Percentiles rank a stretch among this genome's conserved stretches.
Evolutionary conservation across 1,140 invertebrate genomes (phyloP).

Genomic region (Amphibalanus amphitrite): DNA sequence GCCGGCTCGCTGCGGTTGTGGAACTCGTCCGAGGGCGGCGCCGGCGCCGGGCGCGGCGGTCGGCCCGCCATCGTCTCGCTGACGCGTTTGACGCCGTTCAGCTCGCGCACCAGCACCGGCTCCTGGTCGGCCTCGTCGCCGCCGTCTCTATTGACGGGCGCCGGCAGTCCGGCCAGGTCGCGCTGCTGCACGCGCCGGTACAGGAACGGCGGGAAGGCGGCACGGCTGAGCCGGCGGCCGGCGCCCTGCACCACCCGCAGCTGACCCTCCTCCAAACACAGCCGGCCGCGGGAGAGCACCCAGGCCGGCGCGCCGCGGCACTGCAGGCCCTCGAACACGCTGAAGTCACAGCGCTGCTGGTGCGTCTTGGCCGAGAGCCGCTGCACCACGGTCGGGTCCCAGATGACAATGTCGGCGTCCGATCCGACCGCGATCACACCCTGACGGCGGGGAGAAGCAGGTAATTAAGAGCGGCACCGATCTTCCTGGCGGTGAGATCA

Average conservation of each 20-base stretch:
- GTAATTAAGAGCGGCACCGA: neutral
- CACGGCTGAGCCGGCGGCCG: neutral
- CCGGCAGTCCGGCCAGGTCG: neutral
- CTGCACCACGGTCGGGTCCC: constrained; percentile 33
- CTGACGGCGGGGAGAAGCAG: constrained; percentile 9
- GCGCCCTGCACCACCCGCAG: constrained; percentile 5
- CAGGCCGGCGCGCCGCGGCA: constrained; percentile 3
- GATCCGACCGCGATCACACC: constrained; percentile 40
- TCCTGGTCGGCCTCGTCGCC: neutral
- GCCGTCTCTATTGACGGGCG: constrained; percentile 1
- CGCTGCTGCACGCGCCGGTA: constrained; percentile 7
- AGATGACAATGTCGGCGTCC: constrained; percentile 44
- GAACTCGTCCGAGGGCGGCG: constrained; percentile 5
- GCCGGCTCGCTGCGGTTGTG: constrained; percentile 7
- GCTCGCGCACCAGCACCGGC: neutral
- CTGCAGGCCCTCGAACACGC: constrained; percentile 39
- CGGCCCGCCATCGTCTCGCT: neutral
- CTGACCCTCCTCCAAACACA: constrained; percentile 3
- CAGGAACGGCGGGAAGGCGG: constrained; percentile 4
- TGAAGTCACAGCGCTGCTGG: constrained; percentile 37
- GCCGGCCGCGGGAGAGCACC: neutral
- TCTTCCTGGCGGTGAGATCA: neutral
- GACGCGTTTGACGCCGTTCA: neutral
- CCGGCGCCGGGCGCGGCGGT: neutral
- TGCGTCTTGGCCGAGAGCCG: constrained; percentile 38